Percentiles rank a stretch among this genome's conserved stretches.
Evolutionary conservation across 2,113 vertebrate species (phyloP).

Genomic region (Ciconia stormi): DNA sequence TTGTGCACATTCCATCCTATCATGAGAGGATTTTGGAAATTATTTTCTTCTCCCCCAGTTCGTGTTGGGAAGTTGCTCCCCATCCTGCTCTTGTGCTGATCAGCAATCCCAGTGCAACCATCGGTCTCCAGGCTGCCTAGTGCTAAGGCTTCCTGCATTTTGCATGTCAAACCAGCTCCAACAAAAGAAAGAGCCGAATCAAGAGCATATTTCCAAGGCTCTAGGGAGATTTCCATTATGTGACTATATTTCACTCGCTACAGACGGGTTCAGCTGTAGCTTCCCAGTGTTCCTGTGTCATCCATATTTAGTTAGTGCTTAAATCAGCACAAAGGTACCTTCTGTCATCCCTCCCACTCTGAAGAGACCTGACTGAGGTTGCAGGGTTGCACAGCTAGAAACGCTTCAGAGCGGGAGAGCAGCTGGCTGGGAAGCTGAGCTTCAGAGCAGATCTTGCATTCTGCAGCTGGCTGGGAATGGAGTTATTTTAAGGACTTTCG

Average conservation of each 20-base stretch:
- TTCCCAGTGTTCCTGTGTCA: neutral
- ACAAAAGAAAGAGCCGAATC: neutral
- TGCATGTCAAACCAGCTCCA: neutral
- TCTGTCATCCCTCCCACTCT: neutral
- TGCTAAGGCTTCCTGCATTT: neutral
- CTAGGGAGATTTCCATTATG: neutral
- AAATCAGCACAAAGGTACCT: constrained; percentile 46
- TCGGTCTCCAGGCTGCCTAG: neutral
- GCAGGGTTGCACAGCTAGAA: neutral
- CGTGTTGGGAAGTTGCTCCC: neutral
- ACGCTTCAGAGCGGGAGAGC: neutral
- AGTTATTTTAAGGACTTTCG: neutral
- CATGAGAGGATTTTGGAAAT: neutral
- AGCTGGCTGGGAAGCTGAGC: neutral
- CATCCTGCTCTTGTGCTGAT: neutral
- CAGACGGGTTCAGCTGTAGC: constrained; percentile 24
- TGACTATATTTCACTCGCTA: neutral
- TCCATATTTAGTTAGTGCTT: constrained; percentile 40
- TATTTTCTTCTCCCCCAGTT: fast-evolving
- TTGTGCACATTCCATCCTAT: neutral
- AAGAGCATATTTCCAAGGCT: neutral
- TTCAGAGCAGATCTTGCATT: neutral
- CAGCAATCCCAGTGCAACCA: fast-evolving
- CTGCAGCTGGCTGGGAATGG: neutral
- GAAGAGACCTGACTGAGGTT: neutral